Base-by-base conservation (phyloP, 2,888 invertebrate genomes). In the Pyrochroa serraticornis region DNA sequence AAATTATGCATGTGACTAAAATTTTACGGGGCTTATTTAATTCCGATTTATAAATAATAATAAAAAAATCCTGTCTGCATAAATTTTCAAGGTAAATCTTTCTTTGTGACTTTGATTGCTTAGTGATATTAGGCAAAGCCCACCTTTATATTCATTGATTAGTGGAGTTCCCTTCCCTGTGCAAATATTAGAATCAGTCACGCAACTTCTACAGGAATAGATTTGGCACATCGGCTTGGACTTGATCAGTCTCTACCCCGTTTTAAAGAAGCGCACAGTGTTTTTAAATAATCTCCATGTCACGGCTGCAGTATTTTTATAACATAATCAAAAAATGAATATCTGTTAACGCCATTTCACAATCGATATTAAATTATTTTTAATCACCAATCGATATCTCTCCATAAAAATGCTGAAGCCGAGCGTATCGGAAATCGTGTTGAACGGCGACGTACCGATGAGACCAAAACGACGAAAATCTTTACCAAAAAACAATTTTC, bases 401-500 rank as follows among this genome's bases (percentile, higher is more conserved):
- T 41, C 10, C 12, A 36, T 31, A 13, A 67, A 67, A 60, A 72
- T 73, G 70, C 66, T 73, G 45, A 66, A 69, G 14, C 35, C 65
- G 5, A 70, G 71, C 54, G 66, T 64, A 7, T 74, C 74, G 3
- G 71, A 72, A 45, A 62, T 56, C 48, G 68, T 65, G 46, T 64
- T 74, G 48, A 70, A 67, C 51, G 66, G 66, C 34, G 61, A 56
- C 14, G 52, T 63, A 22, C 47, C 55, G 7, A 62, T 58, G 47
- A 60, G 39, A 48, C 55, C 60, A 61, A 7, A 65, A 7, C 7
- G 38, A 7, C 58, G 69, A 36, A 70, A 70, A 60, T 84, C 83
- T 44, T 82, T 85, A 46, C 81, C 84, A 58, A 83, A 85, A 73
- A 86, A 86, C 76, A 85, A 84, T 74, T 91, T 92, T 77, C 85